These are phyloP conservation scores for Macrotus californicus DNA, from an alignment of 2,113 vertebrate genomes.

Conservation along the genomic window DNA sequence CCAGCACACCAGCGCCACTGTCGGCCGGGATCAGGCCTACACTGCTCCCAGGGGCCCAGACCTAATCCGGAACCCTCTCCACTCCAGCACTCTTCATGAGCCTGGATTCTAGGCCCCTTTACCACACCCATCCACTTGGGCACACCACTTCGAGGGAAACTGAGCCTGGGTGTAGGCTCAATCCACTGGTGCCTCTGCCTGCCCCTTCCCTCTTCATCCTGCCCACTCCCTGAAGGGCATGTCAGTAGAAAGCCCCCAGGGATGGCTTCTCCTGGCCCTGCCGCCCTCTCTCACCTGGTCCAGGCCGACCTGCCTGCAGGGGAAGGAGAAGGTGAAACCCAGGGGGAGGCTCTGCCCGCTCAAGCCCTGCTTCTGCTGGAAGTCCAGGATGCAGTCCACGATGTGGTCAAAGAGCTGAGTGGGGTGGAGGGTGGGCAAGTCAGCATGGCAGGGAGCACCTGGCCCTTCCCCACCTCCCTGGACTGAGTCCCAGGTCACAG, in stretches of 20 bases:
- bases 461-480: background rate
- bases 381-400: constrained; percentile 79
- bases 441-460: background rate
- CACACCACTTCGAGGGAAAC: background rate
- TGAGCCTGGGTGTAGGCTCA: background rate
- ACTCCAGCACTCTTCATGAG: background rate
- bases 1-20: too few relatives aligned
- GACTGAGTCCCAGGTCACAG: background rate
- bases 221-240: background rate
- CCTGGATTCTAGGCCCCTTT: background rate
- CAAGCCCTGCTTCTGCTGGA: constrained; percentile 77
- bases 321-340: constrained; percentile 86
- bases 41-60: background rate
- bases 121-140: background rate
- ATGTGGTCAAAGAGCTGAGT: constrained; percentile 83
- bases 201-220: background rate
- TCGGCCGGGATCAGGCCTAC: background rate
- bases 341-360: constrained; percentile 66
- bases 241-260: background rate
- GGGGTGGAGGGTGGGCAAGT: background rate
- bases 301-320: constrained; percentile 80
- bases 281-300: constrained; percentile 78
- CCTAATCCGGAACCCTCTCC: background rate
- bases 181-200: background rate
- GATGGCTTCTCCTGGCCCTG: background rate